Conservation (phyloP, 2,113 vertebrate genomes). For the Dromaius novaehollandiae region DNA sequence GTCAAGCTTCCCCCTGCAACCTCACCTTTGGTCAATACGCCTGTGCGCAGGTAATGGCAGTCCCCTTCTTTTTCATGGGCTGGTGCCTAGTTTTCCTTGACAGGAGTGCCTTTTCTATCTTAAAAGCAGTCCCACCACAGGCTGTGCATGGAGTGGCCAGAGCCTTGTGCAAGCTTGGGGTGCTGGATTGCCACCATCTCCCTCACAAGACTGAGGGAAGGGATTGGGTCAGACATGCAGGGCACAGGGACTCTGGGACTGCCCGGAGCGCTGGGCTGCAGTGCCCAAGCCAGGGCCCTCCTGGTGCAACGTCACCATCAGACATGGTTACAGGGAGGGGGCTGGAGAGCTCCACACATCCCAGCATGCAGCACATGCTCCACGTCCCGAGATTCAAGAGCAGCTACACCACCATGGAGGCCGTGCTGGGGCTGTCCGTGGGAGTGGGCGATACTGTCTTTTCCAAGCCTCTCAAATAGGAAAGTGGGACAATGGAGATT, state of each 20-base stretch:
- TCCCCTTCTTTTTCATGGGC: not conserved
- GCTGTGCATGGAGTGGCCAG: not conserved
- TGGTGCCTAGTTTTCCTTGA: not conserved
- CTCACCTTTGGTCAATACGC: slow-evolving; percentile 26
- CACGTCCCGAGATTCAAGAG: not conserved
- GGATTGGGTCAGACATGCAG: not conserved
- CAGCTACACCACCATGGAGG: fast-evolving
- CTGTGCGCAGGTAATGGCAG: slow-evolving; percentile 23
- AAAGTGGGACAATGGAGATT: not conserved
- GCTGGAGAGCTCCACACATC: no score
- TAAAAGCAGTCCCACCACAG: fast-evolving
- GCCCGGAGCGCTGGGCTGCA: not conserved
- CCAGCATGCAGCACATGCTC: not conserved
- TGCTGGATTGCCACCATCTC: not conserved
- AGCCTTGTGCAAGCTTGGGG: not conserved
- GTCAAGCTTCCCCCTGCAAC: slow-evolving; percentile 1
- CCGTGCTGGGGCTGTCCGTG: not conserved
- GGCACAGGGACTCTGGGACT: not conserved
- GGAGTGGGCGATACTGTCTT: not conserved
- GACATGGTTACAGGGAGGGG: no score
- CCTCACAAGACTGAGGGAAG: not conserved
- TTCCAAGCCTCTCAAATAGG: not conserved
- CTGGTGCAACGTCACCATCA: not conserved
- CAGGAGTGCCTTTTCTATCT: not conserved
- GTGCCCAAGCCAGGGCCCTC: not conserved